Conservation (phyloP, 1,140 invertebrate species). For the Thrips palmi region DNA sequence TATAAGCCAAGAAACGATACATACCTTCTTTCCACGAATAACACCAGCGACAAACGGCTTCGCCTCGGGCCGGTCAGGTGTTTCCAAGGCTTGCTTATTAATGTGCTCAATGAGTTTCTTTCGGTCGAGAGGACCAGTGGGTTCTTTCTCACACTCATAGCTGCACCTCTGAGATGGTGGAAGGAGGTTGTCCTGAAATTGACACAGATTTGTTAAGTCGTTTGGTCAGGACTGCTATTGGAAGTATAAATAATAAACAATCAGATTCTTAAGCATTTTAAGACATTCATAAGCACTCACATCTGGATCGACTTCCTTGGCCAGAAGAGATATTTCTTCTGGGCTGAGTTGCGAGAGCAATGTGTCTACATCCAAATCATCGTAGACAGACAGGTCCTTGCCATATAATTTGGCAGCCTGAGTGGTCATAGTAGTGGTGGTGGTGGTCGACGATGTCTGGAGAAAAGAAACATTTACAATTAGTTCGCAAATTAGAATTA, state of each 20-base stretch:
- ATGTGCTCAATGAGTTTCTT: conserved; percentile 95
- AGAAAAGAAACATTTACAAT: conserved; percentile 28
- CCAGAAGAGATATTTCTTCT: conserved; percentile 92
- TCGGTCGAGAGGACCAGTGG: conserved; percentile 88
- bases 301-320: conserved; percentile 98
- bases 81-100: conserved; percentile 91
- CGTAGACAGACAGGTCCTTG: conserved; percentile 81
- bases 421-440: conserved; percentile 72
- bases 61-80: conserved; percentile 89
- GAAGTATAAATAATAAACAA: neutral
- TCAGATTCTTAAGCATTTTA: conserved; percentile 8
- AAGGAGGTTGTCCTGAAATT: conserved; percentile 79
- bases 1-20: conserved; percentile 12
- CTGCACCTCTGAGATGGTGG: conserved; percentile 89
- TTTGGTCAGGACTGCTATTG: neutral
- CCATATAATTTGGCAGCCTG: conserved; percentile 78
- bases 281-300: conserved; percentile 42
- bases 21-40: conserved; percentile 77
- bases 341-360: conserved; percentile 81
- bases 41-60: conserved; percentile 83
- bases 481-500: no score
- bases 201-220: neutral
- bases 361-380: conserved; percentile 92
- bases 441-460: conserved; percentile 60
- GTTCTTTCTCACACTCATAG: conserved; percentile 85